A percentile compares a stretch with the other conserved stretches of the same genome.
These are phyloP conservation scores for Philopotamus ludificatus DNA, from an alignment of 1,140 invertebrate species.

Conservation along the genomic window DNA sequence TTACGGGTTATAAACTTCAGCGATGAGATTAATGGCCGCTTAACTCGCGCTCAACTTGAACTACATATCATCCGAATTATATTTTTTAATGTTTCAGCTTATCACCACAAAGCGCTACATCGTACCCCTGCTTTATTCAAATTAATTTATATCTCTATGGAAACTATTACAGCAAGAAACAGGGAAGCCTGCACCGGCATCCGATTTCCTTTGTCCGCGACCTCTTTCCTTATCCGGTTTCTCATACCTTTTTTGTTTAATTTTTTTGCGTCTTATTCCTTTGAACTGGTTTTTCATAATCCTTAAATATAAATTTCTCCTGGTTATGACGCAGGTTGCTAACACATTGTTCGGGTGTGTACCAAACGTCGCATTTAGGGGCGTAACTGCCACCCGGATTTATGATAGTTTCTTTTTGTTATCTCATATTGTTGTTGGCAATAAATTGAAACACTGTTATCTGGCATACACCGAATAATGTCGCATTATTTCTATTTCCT, in stretches of 20 bases:
- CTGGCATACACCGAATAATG: slow-evolving; percentile 21
- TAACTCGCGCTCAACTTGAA: too few species aligned
- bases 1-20: too few species aligned
- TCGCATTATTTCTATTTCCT: slow-evolving; percentile 24
- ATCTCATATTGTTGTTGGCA: slow-evolving; percentile 23
- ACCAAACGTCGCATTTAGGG: neutral
- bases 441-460: slow-evolving; percentile 29
- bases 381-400: slow-evolving; percentile 12
- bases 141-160: too few species aligned
- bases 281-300: slow-evolving; percentile 23
- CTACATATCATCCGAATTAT: too few species aligned
- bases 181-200: neutral
- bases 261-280: neutral
- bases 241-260: neutral
- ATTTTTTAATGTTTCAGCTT: too few species aligned
- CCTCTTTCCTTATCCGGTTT: neutral
- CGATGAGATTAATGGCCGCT: too few species aligned
- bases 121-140: too few species aligned
- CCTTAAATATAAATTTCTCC: slow-evolving; percentile 19
- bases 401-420: slow-evolving; percentile 32
- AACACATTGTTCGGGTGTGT: slow-evolving; percentile 2
- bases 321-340: slow-evolving; percentile 3
- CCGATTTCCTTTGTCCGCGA: neutral
- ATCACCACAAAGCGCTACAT: too few species aligned
- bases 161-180: too few species aligned